Evolutionary conservation across 2,888 invertebrate species (phyloP), one percentile per base, ranked within the genome.

Genomic region (Emesis russula): DNA sequence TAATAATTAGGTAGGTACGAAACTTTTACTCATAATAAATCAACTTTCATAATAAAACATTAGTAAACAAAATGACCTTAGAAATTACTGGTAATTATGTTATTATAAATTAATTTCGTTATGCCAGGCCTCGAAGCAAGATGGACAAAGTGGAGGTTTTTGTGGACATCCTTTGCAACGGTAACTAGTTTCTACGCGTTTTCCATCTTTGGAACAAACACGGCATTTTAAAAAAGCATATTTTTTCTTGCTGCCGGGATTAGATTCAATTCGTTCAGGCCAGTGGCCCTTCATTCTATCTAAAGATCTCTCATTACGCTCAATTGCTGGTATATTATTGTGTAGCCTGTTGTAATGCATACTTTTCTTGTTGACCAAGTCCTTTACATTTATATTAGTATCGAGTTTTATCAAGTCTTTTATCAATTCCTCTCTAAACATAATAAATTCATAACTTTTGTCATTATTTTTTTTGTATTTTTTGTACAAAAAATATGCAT

Each of bases 401-500:
- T 79, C 81, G 18, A 87, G 75, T 41, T 80, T 76, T 38, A 82
- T 80, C 77, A 88, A 73, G n/a, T 85, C 80, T 80, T 73, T 80
- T 79, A 88, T 88, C 68, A 88, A 73, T 80, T 88, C 80, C 41
- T 87, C 83, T 83, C 85, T 76, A 38, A 36, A 83, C 38, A 36
- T 77, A 44, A 80, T 68, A 68, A 79, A 88, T 76, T 84, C 79
- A 79, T 86, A 89, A 53, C 33, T 81, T 71, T 81, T 76, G 66
- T 48, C 73, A 80, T 88, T 88, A 77, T 84, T 78, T 81, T 86
- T 89, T 76, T 76, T 78, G 18, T 82, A 88, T 75, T 85, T 88
- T 81, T 70, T 86, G 75, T 73, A 86, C 58, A 88, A 70, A 83
- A 76, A 95, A 90, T 81, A 95, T 81, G 93, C 84, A 92, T 96